phyloP scores from a whole-genome alignment of 2,888 invertebrate species.

The Seladonia tumulorum region DNA sequence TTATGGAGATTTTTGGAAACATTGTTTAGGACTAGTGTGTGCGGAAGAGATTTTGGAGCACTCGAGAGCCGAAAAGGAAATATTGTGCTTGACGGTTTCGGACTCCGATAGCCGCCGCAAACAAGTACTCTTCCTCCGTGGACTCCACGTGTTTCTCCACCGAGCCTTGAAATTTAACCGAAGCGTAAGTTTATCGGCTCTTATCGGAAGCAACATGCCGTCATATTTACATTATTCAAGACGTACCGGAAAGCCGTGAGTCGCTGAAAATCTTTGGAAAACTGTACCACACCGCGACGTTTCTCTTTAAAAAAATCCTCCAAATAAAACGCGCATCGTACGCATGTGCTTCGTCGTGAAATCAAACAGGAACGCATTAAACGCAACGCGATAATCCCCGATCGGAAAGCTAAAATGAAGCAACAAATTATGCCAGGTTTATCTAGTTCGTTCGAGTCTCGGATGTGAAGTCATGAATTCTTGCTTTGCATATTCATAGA shows the following conservation, averaged over 20 bases:
- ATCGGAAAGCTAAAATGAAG: no score
- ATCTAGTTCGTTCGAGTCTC: no score
- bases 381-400: no score
- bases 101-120: neutral
- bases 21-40: neutral
- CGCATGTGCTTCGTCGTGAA: no score
- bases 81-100: neutral
- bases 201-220: constrained; percentile 58
- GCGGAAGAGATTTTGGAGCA: neutral
- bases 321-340: no score
- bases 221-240: constrained; percentile 66
- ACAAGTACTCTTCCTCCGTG: constrained; percentile 5
- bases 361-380: no score
- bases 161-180: constrained; percentile 65
- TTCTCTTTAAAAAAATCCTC: neutral
- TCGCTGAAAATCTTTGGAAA: constrained; percentile 3
- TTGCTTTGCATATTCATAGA: no score
- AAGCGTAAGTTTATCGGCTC: constrained; percentile 61
- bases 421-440: no score
- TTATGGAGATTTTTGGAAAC: neutral
- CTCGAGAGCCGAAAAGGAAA: neutral
- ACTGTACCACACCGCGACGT: neutral
- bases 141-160: constrained; percentile 19
- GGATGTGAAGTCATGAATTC: no score
- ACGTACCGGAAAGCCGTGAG: constrained; percentile 21